Conservation (phyloP, 2,113 vertebrate genomes). For the Orycteropus afer region DNA sequence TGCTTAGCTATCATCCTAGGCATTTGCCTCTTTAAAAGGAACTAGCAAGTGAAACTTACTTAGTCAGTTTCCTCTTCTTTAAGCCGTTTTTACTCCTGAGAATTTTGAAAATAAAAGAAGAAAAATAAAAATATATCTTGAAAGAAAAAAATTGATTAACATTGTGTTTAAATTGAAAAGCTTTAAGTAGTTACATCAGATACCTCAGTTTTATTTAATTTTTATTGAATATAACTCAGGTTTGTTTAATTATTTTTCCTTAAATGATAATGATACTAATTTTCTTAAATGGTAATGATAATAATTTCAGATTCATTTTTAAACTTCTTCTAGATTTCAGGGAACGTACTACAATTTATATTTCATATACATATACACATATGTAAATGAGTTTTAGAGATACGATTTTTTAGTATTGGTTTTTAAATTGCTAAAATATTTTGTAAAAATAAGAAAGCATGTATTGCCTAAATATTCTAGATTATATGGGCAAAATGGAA, state of each 20-base stretch:
- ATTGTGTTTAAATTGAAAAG: constrained; percentile 33
- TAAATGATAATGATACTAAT: constrained; percentile 42
- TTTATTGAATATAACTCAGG: background rate
- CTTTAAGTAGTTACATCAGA: constrained; percentile 30
- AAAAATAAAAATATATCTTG: constrained; percentile 21
- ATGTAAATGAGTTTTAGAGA: background rate
- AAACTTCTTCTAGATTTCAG: background rate
- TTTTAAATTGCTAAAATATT: background rate
- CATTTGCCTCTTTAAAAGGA: background rate
- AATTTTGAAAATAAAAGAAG: constrained; percentile 76
- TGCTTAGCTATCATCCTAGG: background rate
- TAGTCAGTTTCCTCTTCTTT: constrained; percentile 98
- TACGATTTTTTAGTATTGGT: background rate
- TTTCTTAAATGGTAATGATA: constrained; percentile 14
- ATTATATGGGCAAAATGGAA: background rate
- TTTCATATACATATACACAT: background rate
- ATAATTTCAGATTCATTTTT: constrained; percentile 24
- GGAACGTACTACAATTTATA: background rate
- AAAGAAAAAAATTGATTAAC: constrained; percentile 38
- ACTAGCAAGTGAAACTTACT: constrained; percentile 87
- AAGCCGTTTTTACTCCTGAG: constrained; percentile 97
- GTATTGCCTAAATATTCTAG: background rate
- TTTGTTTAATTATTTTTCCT: constrained; percentile 56
- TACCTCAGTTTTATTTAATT: constrained; percentile 35
- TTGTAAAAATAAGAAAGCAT: background rate